Percentiles rank a stretch among this genome's conserved stretches.
Conservation (phyloP, 2,888 invertebrate species). For the Mythimna vitellina region DNA sequence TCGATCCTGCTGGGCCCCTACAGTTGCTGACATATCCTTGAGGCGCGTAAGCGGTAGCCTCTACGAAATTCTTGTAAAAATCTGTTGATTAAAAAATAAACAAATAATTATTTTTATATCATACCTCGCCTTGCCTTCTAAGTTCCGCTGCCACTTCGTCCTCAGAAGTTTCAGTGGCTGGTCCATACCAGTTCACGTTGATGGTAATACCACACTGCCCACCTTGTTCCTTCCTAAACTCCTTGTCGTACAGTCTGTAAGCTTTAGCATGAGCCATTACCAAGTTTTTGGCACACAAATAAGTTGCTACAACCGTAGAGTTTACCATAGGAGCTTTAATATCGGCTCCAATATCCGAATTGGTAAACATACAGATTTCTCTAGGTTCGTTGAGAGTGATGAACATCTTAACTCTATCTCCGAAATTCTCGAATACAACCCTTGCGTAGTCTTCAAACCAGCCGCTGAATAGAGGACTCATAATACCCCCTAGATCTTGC, state of each 20-base stretch:
- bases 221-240: slow-evolving; percentile 71
- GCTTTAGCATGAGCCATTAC: slow-evolving; percentile 88
- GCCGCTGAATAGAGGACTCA: slow-evolving; percentile 79
- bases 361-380: slow-evolving; percentile 75
- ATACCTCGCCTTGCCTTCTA: slow-evolving; percentile 61
- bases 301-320: slow-evolving; percentile 81
- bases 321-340: slow-evolving; percentile 76
- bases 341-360: slow-evolving; percentile 83
- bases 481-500: slow-evolving; percentile 89
- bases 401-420: slow-evolving; percentile 89
- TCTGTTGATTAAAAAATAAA: too few species aligned
- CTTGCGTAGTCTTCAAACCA: slow-evolving; percentile 88
- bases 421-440: too few species aligned
- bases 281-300: slow-evolving; percentile 85
- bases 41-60: too few species aligned
- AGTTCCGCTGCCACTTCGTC: slow-evolving; percentile 78
- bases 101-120: too few species aligned
- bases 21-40: too few species aligned
- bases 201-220: slow-evolving; percentile 73
- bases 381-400: slow-evolving; percentile 91
- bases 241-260: slow-evolving; percentile 78
- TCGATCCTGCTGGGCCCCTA: too few species aligned
- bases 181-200: slow-evolving; percentile 69
- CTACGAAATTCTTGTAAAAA: too few species aligned
- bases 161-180: slow-evolving; percentile 73